Evolutionary conservation across 2,113 vertebrate species (phyloP).

Genomic region (Lepisosteus osseus): DNA sequence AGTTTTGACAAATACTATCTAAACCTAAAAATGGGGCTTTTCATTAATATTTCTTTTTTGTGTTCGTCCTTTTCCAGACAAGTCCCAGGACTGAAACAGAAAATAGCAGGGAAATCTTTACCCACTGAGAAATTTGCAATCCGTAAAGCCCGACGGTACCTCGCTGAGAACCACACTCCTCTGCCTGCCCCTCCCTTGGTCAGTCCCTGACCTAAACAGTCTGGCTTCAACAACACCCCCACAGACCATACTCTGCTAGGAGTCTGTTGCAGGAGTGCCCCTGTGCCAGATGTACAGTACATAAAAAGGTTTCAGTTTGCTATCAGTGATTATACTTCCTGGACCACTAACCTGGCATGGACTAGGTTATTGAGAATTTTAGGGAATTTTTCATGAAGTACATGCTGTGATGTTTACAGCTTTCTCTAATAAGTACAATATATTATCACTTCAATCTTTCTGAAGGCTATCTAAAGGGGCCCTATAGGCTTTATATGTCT

Average conservation of each 20-base stretch:
- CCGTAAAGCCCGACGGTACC: slow-evolving; percentile 88
- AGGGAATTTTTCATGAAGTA: no score
- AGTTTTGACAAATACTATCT: no score
- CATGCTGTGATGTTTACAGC: no score
- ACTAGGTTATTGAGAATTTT: no score
- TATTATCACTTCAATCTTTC: no score
- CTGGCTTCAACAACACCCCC: not conserved
- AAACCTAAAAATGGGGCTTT: no score
- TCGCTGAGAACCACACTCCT: slow-evolving; percentile 73
- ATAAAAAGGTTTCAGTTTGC: slow-evolving; percentile 2
- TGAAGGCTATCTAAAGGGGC: no score
- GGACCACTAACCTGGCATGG: no score
- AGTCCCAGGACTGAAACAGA: slow-evolving; percentile 89
- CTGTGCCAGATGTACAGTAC: not conserved
- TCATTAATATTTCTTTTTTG: not conserved
- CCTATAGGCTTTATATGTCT: no score
- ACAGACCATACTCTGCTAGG: not conserved
- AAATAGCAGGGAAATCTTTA: slow-evolving; percentile 97
- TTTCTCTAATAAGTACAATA: no score
- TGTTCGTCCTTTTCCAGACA: slow-evolving; percentile 63
- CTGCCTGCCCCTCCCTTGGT: slow-evolving; percentile 88
- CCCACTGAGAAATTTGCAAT: slow-evolving; percentile 98
- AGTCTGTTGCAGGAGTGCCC: not conserved
- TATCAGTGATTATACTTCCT: not conserved
- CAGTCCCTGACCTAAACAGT: slow-evolving; percentile 39